Percentiles rank a stretch among this genome's conserved stretches.
phyloP scores from a whole-genome alignment of 2,113 vertebrate genomes.

The Prunella himalayana region DNA sequence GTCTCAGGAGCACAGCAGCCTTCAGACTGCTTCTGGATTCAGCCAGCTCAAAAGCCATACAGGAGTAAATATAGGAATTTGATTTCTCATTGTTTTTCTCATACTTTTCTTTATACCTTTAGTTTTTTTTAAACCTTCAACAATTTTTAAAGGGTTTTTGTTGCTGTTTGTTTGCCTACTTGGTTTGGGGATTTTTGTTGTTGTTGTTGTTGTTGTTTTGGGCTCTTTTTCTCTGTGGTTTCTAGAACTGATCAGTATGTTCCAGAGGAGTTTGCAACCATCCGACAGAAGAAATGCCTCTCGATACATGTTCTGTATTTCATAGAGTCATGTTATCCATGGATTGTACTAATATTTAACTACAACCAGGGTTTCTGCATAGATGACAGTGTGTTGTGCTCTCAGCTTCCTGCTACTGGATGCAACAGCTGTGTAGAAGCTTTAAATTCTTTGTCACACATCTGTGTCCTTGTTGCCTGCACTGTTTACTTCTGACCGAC shows the following conservation, averaged over 20 bases:
- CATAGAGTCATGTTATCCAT: accelerated
- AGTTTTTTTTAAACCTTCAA: background rate
- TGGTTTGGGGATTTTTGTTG: background rate
- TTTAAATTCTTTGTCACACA: background rate
- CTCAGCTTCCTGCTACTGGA: background rate
- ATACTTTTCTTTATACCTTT: background rate
- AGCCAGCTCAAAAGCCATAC: background rate
- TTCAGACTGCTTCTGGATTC: background rate
- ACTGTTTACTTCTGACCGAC: accelerated
- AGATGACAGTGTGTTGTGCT: background rate
- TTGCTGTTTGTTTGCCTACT: background rate
- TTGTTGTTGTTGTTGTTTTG: background rate
- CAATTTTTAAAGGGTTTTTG: background rate
- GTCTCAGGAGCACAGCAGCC: background rate
- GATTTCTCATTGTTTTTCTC: background rate
- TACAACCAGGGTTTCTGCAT: background rate
- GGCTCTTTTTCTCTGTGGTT: background rate
- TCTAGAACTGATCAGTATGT: background rate
- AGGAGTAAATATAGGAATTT: background rate
- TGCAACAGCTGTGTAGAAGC: background rate
- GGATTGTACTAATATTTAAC: background rate
- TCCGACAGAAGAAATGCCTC: background rate
- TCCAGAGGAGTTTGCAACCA: background rate
- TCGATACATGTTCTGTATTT: background rate
- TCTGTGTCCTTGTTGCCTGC: background rate